These are phyloP conservation scores for Bombus waltoni DNA, from an alignment of 1,140 invertebrate genomes.

Conservation along the genomic window DNA sequence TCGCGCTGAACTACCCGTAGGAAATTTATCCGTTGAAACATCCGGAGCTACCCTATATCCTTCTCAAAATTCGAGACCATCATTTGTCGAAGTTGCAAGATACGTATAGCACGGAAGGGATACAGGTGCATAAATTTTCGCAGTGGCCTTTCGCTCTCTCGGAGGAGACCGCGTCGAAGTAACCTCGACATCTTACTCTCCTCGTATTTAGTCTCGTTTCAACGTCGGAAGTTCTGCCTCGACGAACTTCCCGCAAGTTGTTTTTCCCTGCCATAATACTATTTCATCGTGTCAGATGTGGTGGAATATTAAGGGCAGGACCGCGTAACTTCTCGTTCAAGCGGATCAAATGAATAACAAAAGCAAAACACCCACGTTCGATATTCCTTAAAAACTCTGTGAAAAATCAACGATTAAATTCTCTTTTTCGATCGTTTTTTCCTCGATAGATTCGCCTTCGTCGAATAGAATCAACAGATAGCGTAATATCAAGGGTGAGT, in stretches of 20 bases:
- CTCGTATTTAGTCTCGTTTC: slow-evolving; percentile 13
- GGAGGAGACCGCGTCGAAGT: slow-evolving; percentile 2
- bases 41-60: not conserved
- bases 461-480: too few relatives aligned
- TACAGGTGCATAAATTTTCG: slow-evolving; percentile 23
- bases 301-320: not conserved
- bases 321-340: too few relatives aligned
- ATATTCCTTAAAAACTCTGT: not conserved
- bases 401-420: too few relatives aligned
- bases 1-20: too few relatives aligned
- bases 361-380: not conserved
- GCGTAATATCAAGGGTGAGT: too few relatives aligned
- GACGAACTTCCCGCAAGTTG: slow-evolving; percentile 17
- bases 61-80: not conserved
- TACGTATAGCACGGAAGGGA: too few relatives aligned
- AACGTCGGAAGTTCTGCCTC: slow-evolving; percentile 1
- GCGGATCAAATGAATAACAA: not conserved
- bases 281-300: slow-evolving; percentile 7
- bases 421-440: too few relatives aligned
- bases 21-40: not conserved
- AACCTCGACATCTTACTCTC: slow-evolving; percentile 1
- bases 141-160: not conserved
- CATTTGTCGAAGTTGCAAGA: not conserved
- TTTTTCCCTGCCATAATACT: not conserved
- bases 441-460: too few relatives aligned